These are phyloP conservation scores for Caenorhabditis inopinata DNA, from an alignment of 1,140 invertebrate species.

Conservation along the genomic window DNA sequence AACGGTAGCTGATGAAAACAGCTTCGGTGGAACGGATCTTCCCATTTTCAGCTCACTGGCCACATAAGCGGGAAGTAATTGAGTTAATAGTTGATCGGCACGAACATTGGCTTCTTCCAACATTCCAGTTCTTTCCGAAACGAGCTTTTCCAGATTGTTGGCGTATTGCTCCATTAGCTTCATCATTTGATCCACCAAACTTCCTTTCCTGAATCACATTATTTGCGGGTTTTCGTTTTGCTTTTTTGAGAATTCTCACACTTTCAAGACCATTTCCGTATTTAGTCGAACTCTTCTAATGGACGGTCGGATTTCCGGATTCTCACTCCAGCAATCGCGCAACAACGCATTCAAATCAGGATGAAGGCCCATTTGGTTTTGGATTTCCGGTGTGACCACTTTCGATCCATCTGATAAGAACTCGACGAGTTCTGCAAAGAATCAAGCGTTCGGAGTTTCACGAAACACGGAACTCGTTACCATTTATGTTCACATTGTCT, in stretches of 20 bases:
- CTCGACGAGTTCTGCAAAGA: constrained; percentile 46
- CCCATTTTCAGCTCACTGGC: constrained; percentile 64
- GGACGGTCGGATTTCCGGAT: constrained; percentile 63
- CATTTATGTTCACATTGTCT: constrained; percentile 52
- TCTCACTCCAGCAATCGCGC: constrained; percentile 62
- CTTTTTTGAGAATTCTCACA: constrained; percentile 38
- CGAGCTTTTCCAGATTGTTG: constrained; percentile 89
- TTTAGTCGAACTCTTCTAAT: constrained; percentile 64
- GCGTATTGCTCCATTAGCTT: constrained; percentile 77
- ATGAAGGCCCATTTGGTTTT: constrained; percentile 59
- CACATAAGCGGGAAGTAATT: constrained; percentile 62
- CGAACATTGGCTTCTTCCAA: constrained; percentile 64
- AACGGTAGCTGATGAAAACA: constrained; percentile 75
- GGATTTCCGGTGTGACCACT: constrained; percentile 58
- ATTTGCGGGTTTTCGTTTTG: neutral
- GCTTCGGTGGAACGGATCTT: constrained; percentile 61
- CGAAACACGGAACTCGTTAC: constrained; percentile 36
- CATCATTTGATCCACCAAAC: constrained; percentile 66
- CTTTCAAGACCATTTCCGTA: constrained; percentile 62
- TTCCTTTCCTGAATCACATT: constrained; percentile 57
- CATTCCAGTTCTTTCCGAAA: constrained; percentile 82
- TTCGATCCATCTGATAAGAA: constrained; percentile 56
- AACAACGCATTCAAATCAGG: constrained; percentile 60
- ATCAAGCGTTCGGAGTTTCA: neutral
- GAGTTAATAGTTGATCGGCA: constrained; percentile 63